phyloP scores from a whole-genome alignment of 1,140 invertebrate species.

The Achatina immaculata region DNA sequence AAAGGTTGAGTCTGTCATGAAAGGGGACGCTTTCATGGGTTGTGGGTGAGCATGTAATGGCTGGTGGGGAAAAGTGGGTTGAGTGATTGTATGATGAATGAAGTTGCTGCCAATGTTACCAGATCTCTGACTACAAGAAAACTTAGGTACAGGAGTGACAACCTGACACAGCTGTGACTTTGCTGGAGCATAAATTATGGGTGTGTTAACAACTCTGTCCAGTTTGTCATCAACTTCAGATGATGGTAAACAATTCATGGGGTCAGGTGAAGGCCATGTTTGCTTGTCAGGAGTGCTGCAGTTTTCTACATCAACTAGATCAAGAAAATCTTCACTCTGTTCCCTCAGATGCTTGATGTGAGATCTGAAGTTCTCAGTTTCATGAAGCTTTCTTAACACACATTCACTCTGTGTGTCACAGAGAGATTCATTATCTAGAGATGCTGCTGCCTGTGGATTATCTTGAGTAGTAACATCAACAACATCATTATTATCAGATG shows the following conservation, averaged over 20 bases:
- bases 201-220: neutral
- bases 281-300: constrained; percentile 17
- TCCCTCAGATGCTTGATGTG: constrained; percentile 7
- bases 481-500: neutral
- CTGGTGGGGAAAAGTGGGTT: constrained; percentile 15
- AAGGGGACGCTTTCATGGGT: constrained; percentile 33
- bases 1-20: neutral
- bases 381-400: constrained; percentile 23
- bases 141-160: constrained; percentile 28
- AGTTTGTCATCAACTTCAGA: neutral
- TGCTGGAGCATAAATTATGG: neutral
- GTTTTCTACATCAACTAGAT: constrained; percentile 22
- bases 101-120: constrained; percentile 30
- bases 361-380: constrained; percentile 16
- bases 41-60: neutral
- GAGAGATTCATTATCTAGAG: constrained; percentile 23
- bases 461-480: neutral
- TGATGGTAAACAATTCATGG: neutral
- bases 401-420: too few species aligned
- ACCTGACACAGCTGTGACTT: constrained; percentile 29
- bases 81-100: constrained; percentile 23
- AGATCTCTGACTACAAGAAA: constrained; percentile 20
- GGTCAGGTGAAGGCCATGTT: neutral
- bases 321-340: constrained; percentile 35
- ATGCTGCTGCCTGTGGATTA: neutral